phyloP scores from a whole-genome alignment of 1,140 invertebrate species.

The Anastrepha obliqua region DNA sequence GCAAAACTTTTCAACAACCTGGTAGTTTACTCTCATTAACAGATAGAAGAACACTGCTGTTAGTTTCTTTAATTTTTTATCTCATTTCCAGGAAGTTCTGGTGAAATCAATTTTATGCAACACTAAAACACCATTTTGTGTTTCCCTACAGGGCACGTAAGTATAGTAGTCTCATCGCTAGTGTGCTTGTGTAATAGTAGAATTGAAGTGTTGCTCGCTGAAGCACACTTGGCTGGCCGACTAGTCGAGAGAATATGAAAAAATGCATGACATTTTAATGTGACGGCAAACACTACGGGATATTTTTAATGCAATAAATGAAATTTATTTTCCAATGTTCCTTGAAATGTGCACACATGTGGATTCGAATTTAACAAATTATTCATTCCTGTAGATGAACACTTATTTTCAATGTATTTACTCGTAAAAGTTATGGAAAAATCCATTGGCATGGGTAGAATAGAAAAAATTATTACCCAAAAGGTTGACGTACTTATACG shows the following conservation, averaged over 20 bases:
- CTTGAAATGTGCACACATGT: conserved; percentile 14
- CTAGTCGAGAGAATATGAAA: conserved; percentile 47
- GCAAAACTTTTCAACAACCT: too few relatives aligned
- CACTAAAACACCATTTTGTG: too few relatives aligned
- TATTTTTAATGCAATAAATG: conserved; percentile 50
- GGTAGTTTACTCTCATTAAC: too few relatives aligned
- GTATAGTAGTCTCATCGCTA: not conserved
- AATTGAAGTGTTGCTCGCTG: conserved; percentile 15
- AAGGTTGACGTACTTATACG: too few relatives aligned
- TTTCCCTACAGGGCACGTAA: too few relatives aligned
- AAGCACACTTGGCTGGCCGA: conserved; percentile 11
- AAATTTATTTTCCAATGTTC: conserved; percentile 28
- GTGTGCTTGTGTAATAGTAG: not conserved
- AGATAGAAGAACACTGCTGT: too few relatives aligned
- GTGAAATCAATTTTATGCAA: too few relatives aligned
- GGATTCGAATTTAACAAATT: not conserved
- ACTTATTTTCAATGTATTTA: not conserved
- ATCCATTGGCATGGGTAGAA: too few relatives aligned
- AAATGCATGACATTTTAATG: conserved; percentile 49
- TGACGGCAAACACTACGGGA: conserved; percentile 50
- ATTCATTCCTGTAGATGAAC: not conserved
- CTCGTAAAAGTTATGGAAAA: too few relatives aligned
- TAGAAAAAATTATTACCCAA: too few relatives aligned
- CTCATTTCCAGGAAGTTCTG: too few relatives aligned
- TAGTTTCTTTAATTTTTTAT: too few relatives aligned